These are phyloP conservation scores for Phocoena sinus DNA, from an alignment of 2,113 vertebrate species.

Conservation along the genomic window DNA sequence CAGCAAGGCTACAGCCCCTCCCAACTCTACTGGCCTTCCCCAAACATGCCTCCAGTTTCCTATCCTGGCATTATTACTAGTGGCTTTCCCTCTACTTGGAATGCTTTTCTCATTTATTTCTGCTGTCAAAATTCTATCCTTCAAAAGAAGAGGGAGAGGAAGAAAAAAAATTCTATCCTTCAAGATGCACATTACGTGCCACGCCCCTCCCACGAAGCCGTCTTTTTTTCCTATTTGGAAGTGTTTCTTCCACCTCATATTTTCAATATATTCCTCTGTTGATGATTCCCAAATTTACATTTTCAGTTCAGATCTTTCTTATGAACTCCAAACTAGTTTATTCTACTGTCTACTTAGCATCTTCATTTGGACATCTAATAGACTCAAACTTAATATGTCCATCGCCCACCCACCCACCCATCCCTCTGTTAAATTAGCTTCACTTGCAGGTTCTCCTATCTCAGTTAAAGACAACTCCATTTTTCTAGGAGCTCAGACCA, in stretches of 20 bases:
- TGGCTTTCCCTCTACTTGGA: not conserved
- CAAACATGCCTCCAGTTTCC: not conserved
- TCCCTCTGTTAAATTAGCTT: not conserved
- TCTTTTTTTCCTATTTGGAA: not conserved
- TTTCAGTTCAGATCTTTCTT: not conserved
- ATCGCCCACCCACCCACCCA: not conserved
- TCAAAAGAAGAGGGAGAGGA: not conserved
- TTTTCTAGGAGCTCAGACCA: not conserved
- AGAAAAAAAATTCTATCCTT: not conserved
- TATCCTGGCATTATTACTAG: too few relatives aligned
- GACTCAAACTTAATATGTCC: not conserved
- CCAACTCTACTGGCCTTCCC: not conserved
- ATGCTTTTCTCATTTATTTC: not conserved
- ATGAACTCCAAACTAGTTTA: not conserved
- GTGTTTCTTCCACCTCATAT: not conserved
- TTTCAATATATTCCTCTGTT: not conserved
- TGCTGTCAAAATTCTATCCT: not conserved
- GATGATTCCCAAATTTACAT: not conserved
- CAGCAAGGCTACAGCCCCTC: not conserved
- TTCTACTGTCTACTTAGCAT: not conserved
- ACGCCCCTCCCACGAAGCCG: not conserved
- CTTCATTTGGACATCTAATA: not conserved
- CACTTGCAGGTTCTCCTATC: not conserved
- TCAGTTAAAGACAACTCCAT: not conserved
- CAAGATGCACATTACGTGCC: not conserved